A percentile compares a stretch with the other conserved stretches of the same genome.
These are phyloP conservation scores for Trichomalopsis sarcophagae DNA, from an alignment of 1,140 invertebrate species.

Conservation along the genomic window DNA sequence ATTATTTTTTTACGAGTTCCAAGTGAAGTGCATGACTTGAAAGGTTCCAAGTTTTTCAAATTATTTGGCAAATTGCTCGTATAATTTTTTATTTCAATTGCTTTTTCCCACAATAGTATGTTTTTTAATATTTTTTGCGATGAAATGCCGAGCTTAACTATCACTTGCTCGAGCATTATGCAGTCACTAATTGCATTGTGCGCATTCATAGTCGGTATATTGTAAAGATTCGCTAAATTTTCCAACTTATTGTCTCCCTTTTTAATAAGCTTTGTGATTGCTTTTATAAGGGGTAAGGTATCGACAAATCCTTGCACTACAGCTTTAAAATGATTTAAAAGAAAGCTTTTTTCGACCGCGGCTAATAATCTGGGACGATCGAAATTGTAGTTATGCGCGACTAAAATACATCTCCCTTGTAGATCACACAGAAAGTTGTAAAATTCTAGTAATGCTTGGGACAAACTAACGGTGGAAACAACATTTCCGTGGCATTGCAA, in stretches of 20 bases:
- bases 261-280: constrained; percentile 11
- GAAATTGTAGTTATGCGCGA: constrained; percentile 46
- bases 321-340: constrained; percentile 43
- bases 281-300: constrained; percentile 46
- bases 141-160: constrained; percentile 31
- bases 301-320: constrained; percentile 48
- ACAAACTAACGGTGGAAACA: constrained; percentile 1
- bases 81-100: neutral
- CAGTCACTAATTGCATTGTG: constrained; percentile 49
- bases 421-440: constrained; percentile 46
- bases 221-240: constrained; percentile 25
- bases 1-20: constrained; percentile 1
- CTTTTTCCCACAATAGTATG: constrained; percentile 36
- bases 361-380: constrained; percentile 39
- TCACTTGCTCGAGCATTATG: constrained; percentile 32
- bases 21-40: constrained; percentile 15
- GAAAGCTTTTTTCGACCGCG: constrained; percentile 33
- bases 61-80: neutral
- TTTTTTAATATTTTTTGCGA: constrained; percentile 27
- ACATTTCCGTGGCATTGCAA: neutral
- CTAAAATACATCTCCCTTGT: constrained; percentile 42
- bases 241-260: constrained; percentile 49
- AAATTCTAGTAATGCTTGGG: constrained; percentile 42
- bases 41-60: neutral
- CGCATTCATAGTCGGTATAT: constrained; percentile 24